Evolutionary conservation across 1,140 invertebrate species (phyloP).

Genomic region (Lepidurus couesii): DNA sequence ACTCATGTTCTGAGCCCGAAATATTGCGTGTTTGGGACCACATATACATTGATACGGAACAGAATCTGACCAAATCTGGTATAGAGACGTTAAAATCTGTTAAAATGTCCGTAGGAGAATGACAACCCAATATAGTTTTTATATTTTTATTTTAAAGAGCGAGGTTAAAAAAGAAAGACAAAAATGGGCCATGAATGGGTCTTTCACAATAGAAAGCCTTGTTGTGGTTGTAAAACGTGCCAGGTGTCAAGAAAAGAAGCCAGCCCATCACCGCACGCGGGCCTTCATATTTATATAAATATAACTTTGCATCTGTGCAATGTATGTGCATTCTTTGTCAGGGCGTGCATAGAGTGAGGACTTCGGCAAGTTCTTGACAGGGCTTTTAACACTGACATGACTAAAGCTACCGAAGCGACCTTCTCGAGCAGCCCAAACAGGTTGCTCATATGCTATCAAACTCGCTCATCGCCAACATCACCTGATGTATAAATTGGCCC

Average conservation of each 20-base stretch:
- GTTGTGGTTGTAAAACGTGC: constrained; percentile 14
- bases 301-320: not conserved
- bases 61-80: too few relatives aligned
- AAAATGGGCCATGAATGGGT: constrained; percentile 7
- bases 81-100: too few relatives aligned
- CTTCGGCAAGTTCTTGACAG: constrained; percentile 18
- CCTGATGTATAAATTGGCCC: constrained; percentile 21
- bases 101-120: not conserved
- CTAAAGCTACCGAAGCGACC: constrained; percentile 20
- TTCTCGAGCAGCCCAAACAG: constrained; percentile 9
- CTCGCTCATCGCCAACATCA: constrained; percentile 17
- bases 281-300: not conserved
- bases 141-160: not conserved
- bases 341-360: constrained; percentile 17
- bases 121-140: not conserved
- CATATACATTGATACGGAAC: too few relatives aligned
- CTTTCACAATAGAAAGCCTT: constrained; percentile 22
- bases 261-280: constrained; percentile 1
- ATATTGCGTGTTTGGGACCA: too few relatives aligned
- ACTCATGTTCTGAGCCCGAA: too few relatives aligned
- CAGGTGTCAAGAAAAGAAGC: constrained; percentile 21
- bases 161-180: not conserved
- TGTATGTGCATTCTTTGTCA: constrained; percentile 15
- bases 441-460: constrained; percentile 11
- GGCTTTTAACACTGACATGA: constrained; percentile 22